phyloP scores from a whole-genome alignment of 1,140 invertebrate species.

The Drosophila kepulauana region DNA sequence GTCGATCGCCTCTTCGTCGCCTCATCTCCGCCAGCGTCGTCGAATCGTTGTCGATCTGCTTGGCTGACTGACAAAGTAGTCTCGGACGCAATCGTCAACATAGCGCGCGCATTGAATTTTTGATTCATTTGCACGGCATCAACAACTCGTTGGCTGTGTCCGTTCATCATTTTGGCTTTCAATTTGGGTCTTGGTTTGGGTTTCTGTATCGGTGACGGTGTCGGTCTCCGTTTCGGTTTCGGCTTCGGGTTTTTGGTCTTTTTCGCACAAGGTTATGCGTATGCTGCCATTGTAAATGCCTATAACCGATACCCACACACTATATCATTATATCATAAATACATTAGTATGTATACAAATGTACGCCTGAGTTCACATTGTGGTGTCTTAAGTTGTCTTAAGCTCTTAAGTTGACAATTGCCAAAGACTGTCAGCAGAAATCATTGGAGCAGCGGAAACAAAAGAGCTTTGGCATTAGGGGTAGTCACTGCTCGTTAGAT shows the following conservation, averaged over 20 bases:
- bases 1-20: not conserved
- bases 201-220: slow-evolving; percentile 10
- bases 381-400: slow-evolving; percentile 1
- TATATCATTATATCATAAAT: slow-evolving; percentile 49
- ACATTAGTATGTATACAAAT: slow-evolving; percentile 3
- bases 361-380: slow-evolving; percentile 15
- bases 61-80: slow-evolving; percentile 34
- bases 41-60: slow-evolving; percentile 19
- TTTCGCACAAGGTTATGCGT: slow-evolving; percentile 53
- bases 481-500: not conserved
- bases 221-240: slow-evolving; percentile 23
- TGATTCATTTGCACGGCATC: slow-evolving; percentile 62
- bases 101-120: slow-evolving; percentile 77
- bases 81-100: slow-evolving; percentile 59
- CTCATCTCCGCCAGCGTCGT: not conserved
- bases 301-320: slow-evolving; percentile 22
- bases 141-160: slow-evolving; percentile 6
- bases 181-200: slow-evolving; percentile 13
- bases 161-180: slow-evolving; percentile 22
- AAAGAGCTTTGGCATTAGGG: not conserved
- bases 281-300: slow-evolving; percentile 44
- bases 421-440: slow-evolving; percentile 24
- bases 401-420: slow-evolving; percentile 31
- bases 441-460: slow-evolving; percentile 6
- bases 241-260: slow-evolving; percentile 32